A percentile compares a stretch with the other conserved stretches of the same genome.
Evolutionary conservation across 2,113 vertebrate species (phyloP).

Genomic region (Macroglossus sobrinus): DNA sequence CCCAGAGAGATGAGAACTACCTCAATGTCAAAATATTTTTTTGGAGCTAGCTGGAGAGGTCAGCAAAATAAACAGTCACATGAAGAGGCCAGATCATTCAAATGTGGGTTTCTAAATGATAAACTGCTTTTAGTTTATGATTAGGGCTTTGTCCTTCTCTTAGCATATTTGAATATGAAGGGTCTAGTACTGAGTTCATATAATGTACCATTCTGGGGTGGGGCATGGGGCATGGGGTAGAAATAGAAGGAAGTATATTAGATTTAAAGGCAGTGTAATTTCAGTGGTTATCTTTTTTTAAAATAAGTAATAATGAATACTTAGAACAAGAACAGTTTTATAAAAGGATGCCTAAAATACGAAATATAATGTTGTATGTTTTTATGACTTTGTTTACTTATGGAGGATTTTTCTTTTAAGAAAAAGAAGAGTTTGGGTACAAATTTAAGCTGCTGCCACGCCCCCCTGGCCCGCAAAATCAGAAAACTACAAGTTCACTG

Average conservation of each 20-base stretch:
- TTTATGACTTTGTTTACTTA: conserved; percentile 25
- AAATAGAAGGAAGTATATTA: not conserved
- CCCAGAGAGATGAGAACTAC: not conserved
- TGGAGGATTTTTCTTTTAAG: not conserved
- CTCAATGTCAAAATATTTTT: not conserved
- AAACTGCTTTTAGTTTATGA: not conserved
- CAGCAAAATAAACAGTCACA: not conserved
- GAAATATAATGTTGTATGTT: not conserved
- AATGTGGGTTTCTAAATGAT: not conserved
- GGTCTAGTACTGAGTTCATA: not conserved
- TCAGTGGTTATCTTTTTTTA: not conserved
- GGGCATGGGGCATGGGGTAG: not conserved
- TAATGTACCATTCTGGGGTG: not conserved
- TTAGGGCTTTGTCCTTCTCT: not conserved
- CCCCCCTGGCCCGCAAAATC: not conserved
- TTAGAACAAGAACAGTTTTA: not conserved
- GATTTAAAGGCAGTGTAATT: not conserved
- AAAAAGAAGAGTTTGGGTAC: not conserved
- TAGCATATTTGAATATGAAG: not conserved
- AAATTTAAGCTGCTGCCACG: not conserved
- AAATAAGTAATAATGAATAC: not conserved
- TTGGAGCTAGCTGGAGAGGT: not conserved
- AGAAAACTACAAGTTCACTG: not conserved
- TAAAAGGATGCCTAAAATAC: conserved; percentile 6
- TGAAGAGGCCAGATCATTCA: not conserved